Evolutionary conservation across 2,797 vertebrate species (phyloP).

Genomic region (Dicrostonyx torquatus): DNA sequence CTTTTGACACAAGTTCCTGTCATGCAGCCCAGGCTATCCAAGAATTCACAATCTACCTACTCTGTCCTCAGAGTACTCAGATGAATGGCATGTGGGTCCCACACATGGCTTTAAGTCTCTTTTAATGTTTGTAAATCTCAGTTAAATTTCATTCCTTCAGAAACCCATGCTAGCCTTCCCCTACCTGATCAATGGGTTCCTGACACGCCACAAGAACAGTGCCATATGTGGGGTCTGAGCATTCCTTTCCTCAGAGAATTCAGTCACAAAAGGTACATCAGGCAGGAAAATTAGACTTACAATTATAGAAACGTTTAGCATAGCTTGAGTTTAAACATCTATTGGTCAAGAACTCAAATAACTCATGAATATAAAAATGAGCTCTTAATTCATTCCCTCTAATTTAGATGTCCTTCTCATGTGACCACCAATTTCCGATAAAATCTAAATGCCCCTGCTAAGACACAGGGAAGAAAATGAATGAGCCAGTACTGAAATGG

Average conservation of each 20-base stretch:
- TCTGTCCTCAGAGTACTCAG: not conserved
- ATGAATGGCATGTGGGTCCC: too few relatives aligned
- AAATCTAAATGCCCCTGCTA: not conserved
- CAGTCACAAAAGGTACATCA: not conserved
- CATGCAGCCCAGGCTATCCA: not conserved
- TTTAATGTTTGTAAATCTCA: not conserved
- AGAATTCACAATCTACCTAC: not conserved
- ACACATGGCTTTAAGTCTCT: not conserved
- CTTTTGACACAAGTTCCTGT: not conserved
- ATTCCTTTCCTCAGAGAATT: not conserved
- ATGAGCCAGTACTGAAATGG: not conserved
- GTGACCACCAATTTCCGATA: not conserved
- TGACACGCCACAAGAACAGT: not conserved
- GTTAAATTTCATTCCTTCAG: not conserved
- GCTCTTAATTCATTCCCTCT: not conserved
- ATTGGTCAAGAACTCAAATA: not conserved
- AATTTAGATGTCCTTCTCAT: not conserved
- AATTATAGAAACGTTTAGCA: not conserved
- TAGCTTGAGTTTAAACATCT: not conserved
- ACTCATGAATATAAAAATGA: not conserved
- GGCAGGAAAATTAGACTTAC: not conserved
- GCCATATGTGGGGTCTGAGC: not conserved
- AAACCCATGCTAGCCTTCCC: not conserved
- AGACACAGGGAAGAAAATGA: not conserved
- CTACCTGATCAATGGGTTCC: not conserved